Evolutionary conservation across 2,113 vertebrate species (phyloP).

Genomic region (Albula goreensis): DNA sequence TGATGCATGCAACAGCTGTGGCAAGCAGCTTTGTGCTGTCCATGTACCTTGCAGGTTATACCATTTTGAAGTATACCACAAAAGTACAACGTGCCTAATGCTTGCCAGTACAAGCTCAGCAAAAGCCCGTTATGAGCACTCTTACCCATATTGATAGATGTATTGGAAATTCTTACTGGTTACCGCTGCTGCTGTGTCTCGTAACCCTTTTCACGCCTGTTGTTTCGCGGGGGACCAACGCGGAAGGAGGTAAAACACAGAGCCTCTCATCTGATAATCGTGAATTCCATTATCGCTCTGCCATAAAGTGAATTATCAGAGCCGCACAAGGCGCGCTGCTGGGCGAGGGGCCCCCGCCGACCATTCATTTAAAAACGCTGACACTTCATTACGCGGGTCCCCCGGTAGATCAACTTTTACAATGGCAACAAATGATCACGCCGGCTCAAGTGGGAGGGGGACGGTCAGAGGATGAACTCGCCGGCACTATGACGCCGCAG

Average conservation of each 20-base stretch:
- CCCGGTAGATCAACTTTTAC: slow-evolving; percentile 75
- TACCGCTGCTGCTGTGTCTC: not conserved
- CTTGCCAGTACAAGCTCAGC: not conserved
- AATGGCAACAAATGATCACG: slow-evolving; percentile 73
- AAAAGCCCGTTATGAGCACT: no score
- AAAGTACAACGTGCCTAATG: not conserved
- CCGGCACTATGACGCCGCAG: slow-evolving; percentile 35
- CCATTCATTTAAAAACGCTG: slow-evolving; percentile 61
- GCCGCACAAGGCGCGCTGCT: slow-evolving; percentile 51
- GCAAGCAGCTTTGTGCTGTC: no score
- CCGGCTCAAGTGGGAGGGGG: slow-evolving; percentile 54
- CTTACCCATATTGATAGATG: not conserved
- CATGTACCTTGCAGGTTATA: no score
- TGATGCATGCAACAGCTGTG: no score
- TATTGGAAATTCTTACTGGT: not conserved
- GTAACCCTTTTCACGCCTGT: not conserved
- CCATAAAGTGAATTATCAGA: slow-evolving; percentile 60
- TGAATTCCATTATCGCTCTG: slow-evolving; percentile 56
- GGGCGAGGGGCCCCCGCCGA: slow-evolving; percentile 39
- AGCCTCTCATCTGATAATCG: slow-evolving; percentile 55
- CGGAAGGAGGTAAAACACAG: slow-evolving; percentile 43
- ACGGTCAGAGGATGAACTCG: slow-evolving; percentile 65
- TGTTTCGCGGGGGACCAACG: not conserved
- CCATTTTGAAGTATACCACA: no score
- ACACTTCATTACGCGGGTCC: slow-evolving; percentile 71